phyloP scores from a whole-genome alignment of 92 coral and sea anemone species.

The Zoanthus sociatus region DNA sequence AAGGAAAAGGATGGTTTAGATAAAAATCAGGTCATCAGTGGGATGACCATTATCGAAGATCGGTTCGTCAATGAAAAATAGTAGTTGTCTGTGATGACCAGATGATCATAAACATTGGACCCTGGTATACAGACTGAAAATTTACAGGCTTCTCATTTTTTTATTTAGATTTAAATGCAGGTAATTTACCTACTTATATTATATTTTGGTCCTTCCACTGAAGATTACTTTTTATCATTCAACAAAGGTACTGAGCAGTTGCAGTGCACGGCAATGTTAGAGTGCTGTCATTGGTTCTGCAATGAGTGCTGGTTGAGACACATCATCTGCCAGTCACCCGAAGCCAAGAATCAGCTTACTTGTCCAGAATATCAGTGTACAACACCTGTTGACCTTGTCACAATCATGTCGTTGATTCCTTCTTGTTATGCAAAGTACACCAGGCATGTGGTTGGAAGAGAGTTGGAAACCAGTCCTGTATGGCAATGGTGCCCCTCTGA shows the following conservation, averaged over 20 bases:
- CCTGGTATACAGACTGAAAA: no score
- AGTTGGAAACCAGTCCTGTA: slow-evolving; percentile 47
- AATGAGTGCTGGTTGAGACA: slow-evolving; percentile 67
- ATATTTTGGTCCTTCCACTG: no score
- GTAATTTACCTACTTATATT: no score
- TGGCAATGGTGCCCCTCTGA: slow-evolving; percentile 70
- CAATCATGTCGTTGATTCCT: slow-evolving; percentile 61
- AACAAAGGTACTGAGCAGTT: not conserved
- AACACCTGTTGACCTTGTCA: slow-evolving; percentile 47
- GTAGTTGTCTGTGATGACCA: no score
- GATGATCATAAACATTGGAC: no score
- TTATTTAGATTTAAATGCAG: no score
- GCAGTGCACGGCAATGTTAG: slow-evolving; percentile 29
- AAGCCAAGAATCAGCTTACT: slow-evolving; percentile 53
- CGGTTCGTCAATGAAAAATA: no score
- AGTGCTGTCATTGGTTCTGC: slow-evolving; percentile 72
- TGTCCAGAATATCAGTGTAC: slow-evolving; percentile 65
- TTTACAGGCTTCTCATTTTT: no score
- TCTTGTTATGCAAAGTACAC: slow-evolving; percentile 58
- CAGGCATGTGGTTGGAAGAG: slow-evolving; percentile 43
- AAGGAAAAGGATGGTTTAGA: no score
- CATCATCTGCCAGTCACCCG: slow-evolving; percentile 27
- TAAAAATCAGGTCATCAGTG: no score
- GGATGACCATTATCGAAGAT: no score
- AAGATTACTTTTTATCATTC: not conserved